Evolutionary conservation across 2,888 invertebrate genomes (phyloP), one percentile per base, ranked within the genome.

Genomic region (Chirona hameri): DNA sequence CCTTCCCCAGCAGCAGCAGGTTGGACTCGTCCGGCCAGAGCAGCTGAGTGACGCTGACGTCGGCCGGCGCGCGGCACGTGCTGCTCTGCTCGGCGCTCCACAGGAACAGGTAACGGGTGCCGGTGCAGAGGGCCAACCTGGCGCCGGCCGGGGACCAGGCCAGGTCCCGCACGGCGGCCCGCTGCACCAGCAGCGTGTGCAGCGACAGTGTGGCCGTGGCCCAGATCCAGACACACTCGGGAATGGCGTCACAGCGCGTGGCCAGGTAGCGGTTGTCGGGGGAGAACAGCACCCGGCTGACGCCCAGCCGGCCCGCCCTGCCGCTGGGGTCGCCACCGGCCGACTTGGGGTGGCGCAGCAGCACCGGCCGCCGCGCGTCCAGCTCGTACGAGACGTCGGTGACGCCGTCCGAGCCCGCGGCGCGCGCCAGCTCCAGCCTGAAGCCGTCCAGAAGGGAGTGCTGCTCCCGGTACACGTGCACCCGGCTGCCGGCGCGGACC

Each of bases 211-310:
- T 86, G 82, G 86, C 85, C 15, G 88, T 85, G 81, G 87, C 87
- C 89, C 88, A 89, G 80, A 89, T 87, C 88, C 89, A 89, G 81
- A 89, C 83, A 10, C 87, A 86, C 82, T 86, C 86, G 5, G 89
- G 89, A 88, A 88, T 88, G 84, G 88, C 88, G 83, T 88, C 76
- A 85, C 88, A 88, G 76, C 86, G 85, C 7, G 88, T 87, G 84
- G 86, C 87, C 84, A 89, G 84, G 84, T 87, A 89, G 82, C 87
- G 86, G 84, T 86, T 87, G 84, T 88, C 87, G 31, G 84, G 83
- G 83, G 88, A 88, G 85, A 89, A 89, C 21, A 85, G 85, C 21
- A 87, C 82, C 12, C 84, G 84, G 3, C 88, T 87, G 14, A 88
- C 86, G 7, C 89, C 89, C 21, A 88, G 84, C 15, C 18, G 52